A percentile compares a stretch with the other conserved stretches of the same genome.
Conservation (phyloP, 2,888 invertebrate genomes). For the Ryuthela nishihirai region DNA sequence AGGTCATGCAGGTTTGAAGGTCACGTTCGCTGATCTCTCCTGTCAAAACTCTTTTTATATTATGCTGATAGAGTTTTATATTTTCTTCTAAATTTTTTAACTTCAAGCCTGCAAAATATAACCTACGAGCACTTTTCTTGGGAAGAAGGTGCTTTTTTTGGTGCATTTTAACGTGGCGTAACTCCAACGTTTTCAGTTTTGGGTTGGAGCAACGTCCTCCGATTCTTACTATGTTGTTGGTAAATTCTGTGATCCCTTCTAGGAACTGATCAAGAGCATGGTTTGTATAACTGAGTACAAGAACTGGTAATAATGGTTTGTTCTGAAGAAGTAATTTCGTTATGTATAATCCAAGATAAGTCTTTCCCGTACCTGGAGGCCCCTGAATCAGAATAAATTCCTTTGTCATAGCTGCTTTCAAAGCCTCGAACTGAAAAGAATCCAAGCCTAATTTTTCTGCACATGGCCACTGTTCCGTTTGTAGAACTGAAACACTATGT, state of each 20-base stretch:
- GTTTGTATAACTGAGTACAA: conserved; percentile 78
- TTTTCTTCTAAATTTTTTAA: too few species aligned
- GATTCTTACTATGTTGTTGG: conserved; percentile 62
- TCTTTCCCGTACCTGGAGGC: conserved; percentile 85
- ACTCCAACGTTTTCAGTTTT: too few species aligned
- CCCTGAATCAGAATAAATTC: conserved; percentile 61
- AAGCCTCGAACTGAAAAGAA: conserved; percentile 64
- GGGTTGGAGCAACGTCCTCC: conserved; percentile 67
- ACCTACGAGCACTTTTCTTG: too few species aligned
- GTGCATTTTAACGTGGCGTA: too few species aligned
- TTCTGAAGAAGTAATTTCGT: conserved; percentile 65
- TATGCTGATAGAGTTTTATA: too few species aligned
- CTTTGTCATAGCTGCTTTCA: conserved; percentile 63
- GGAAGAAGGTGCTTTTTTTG: too few species aligned
- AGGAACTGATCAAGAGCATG: conserved; percentile 83
- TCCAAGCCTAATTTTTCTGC: conserved; percentile 58
- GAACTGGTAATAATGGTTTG: conserved; percentile 57
- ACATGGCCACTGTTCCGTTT: conserved; percentile 54
- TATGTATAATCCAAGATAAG: conserved; percentile 71
- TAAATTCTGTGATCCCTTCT: conserved; percentile 62
- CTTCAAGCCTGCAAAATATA: too few species aligned
- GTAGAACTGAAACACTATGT: conserved; percentile 18
- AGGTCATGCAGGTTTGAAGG: too few species aligned
- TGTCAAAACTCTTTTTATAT: too few species aligned
- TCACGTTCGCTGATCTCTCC: too few species aligned